Percentiles rank a stretch among this genome's conserved stretches.
Conservation (phyloP, 2,888 invertebrate genomes). For the Biston stratarius region DNA sequence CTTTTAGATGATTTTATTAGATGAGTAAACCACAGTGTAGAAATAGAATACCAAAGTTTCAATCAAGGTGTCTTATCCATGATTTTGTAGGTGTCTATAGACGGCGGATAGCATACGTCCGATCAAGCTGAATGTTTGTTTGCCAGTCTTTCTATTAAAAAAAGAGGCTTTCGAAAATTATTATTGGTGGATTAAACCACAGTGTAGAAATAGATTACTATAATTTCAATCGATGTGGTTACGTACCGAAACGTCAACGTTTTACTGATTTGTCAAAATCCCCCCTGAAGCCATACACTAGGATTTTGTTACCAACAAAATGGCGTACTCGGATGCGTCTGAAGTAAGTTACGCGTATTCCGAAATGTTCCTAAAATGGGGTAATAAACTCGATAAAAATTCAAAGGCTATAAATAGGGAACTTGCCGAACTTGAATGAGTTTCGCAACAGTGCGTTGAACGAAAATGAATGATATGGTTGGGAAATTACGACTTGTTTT, state of each 20-base stretch:
- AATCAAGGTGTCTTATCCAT: background rate
- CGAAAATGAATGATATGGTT: conserved; percentile 26
- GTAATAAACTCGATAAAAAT: conserved; percentile 34
- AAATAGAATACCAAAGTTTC: background rate
- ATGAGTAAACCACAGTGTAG: background rate
- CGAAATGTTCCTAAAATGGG: conserved; percentile 32
- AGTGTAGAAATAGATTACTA: background rate
- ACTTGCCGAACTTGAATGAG: conserved; percentile 31
- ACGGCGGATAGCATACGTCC: too few relatives aligned
- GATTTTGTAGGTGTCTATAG: too few relatives aligned
- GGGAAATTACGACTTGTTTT: conserved; percentile 28
- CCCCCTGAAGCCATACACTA: background rate
- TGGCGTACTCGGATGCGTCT: conserved; percentile 3
- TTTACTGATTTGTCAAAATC: background rate
- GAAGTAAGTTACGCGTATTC: conserved; percentile 18
- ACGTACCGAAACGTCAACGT: background rate
- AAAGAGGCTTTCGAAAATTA: too few relatives aligned
- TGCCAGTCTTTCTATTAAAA: too few relatives aligned
- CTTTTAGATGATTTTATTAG: too few relatives aligned
- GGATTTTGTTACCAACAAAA: conserved; percentile 15
- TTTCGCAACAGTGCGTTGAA: conserved; percentile 21
- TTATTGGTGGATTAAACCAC: background rate
- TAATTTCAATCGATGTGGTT: background rate
- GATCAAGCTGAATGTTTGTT: too few relatives aligned
- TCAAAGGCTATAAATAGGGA: conserved; percentile 32